Evolutionary conservation across 2,888 invertebrate species (phyloP), one percentile per base, ranked within the genome.

Genomic region (Pseudeuparius sepicola): DNA sequence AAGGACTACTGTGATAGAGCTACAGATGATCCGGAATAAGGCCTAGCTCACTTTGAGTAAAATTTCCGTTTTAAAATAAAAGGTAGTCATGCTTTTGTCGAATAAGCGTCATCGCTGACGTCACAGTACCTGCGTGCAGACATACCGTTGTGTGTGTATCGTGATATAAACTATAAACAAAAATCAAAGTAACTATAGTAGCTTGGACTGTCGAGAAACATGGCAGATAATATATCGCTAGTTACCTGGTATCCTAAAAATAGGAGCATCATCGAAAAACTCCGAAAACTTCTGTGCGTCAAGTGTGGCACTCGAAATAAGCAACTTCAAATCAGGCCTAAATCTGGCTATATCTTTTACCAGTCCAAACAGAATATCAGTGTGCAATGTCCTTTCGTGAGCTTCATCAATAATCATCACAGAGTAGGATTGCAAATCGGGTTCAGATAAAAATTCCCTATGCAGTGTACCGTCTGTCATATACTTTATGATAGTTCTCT

Each of bases 321-420:
- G 68, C 12, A 99, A 67, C 63, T 98, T 99, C 35, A 98, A 69
- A 57, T 98, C 94, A 1, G 51, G 51, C 40, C 96, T 71, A 64
- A 94, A 92, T 36, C 94, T 70, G 1, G 92, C 80, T 39, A 97
- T 93, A 60, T 97, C 96, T 65, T 89, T 89, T 0, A 99, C 93
- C 33, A 98, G 69, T 1, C 98, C 98, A 66, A 98, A 99, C 20
- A 99, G 67, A 51, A 98, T 90, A 59, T 98, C 98, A 2, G 98
- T 98, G 56, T 98, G 97, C 2, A 99, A 67, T 0, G 98, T 98
- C 24, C 98, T 70, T 61, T 98, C 98, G 65, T 99, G 98, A 42
- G 98, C 98, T 67, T 99, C 98, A 61, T 99, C 98, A 56, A 98
- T 93, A 38, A 98, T 98, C 84, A 98, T 88, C 0, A 96, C 96